Evolutionary conservation across 2,797 vertebrate genomes (phyloP).

Genomic region (Bovichtus diacanthus): DNA sequence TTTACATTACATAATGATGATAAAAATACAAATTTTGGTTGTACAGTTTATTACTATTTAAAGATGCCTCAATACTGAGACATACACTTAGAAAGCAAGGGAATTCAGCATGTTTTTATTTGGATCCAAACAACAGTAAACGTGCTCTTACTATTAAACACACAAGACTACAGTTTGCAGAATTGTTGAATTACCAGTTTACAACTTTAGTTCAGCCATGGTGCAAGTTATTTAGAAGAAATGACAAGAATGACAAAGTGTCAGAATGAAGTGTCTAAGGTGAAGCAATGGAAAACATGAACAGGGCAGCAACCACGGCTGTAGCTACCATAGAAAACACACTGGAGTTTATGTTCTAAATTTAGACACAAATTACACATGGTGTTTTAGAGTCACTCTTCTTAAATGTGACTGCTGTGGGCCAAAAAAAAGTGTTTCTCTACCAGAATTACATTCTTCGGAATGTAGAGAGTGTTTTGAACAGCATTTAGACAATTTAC

Average conservation of each 20-base stretch:
- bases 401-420: not conserved
- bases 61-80: not conserved
- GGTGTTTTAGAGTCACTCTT: not conserved
- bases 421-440: not conserved
- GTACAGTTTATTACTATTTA: not conserved
- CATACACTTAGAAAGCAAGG: not conserved
- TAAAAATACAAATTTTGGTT: not conserved
- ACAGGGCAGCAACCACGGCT: not conserved
- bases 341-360: not conserved
- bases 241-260: not conserved
- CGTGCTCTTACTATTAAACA: not conserved
- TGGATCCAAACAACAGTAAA: not conserved
- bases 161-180: not conserved
- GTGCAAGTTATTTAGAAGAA: not conserved
- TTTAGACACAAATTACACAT: not conserved
- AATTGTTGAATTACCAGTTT: not conserved
- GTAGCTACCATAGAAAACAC: conserved; percentile 2
- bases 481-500: not conserved
- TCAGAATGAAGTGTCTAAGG: too few relatives aligned
- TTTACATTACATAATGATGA: conserved; percentile 34
- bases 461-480: not conserved
- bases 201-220: not conserved
- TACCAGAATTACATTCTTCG: not conserved
- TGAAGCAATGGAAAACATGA: not conserved
- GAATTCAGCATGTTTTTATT: not conserved